Base-by-base conservation (phyloP, 2,113 vertebrate species). In the Cephalopterus ornatus region DNA sequence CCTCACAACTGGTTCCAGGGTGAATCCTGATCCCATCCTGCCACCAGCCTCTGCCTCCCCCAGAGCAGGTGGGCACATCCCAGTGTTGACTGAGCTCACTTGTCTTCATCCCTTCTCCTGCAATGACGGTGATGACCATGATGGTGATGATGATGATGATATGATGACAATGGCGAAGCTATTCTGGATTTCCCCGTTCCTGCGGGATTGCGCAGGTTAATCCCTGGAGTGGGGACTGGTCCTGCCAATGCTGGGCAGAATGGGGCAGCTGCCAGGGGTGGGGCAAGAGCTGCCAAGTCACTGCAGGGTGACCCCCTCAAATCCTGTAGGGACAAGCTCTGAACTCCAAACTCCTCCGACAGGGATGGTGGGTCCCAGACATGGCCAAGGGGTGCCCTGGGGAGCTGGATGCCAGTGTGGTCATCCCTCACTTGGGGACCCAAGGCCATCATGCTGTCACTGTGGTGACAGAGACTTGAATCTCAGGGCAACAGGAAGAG, bases 1-100 rank as follows among this genome's bases (percentile, higher is more conserved):
- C 26, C 16, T 0, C 0, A 0, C 28, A 0, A 4, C 26, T 22
- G 24, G 20, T 68, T 16, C 37, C 42, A 28, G 19, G 10, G 21
- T 0, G 4, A 58, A 53, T 46, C 4, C 70, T 20, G 32, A 30
- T 16, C 52, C 24, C 21, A 8, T 5, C 63, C 65, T 5, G 0
- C 28, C 22, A 52, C 28, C 67, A 35, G 27, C 33, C n/a, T 12
- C 85, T 50, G 80, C 52, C 37, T 14, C 37, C 26, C 9, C 9
- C 1, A 4, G 18, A 52, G 41, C 18, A 4, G 35, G 42, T 0
- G 3, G 15, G 32, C 21, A 22, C 1, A 0, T 35, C 28, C 41
- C 24, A 7, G 47, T 0, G 0, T 4, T 67, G 47, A 8, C 7
- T 8, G 16, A 7, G 2, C 20, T 44, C 2, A 1, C 21, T 37